Percentiles rank a stretch among this genome's conserved stretches.
Evolutionary conservation across 2,113 vertebrate species (phyloP).

Genomic region (Alectura lathami): DNA sequence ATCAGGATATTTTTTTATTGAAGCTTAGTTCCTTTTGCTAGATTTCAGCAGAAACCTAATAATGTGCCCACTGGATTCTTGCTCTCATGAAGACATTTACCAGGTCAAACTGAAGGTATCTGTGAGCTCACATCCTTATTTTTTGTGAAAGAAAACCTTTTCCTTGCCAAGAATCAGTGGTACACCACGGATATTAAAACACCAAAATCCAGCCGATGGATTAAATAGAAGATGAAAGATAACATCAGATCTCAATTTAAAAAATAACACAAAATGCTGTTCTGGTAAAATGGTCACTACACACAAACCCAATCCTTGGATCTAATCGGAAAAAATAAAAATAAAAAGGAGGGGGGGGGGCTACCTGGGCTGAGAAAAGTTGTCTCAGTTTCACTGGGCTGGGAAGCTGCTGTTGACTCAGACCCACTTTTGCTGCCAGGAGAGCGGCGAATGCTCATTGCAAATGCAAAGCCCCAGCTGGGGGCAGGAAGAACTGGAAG

Average conservation of each 20-base stretch:
- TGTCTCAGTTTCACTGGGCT: background rate
- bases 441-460: conserved; percentile 71
- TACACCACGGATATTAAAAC: background rate
- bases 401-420: conserved; percentile 8
- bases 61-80: background rate
- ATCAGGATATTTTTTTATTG: background rate
- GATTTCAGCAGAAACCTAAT: background rate
- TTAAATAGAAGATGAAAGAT: background rate
- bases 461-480: conserved; percentile 83
- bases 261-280: background rate
- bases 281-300: background rate
- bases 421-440: conserved; percentile 59
- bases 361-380: conserved; percentile 44
- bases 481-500: conserved; percentile 56
- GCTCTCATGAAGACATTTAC: background rate
- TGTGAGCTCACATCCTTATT: background rate
- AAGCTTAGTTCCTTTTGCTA: background rate
- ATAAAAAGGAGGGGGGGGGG: background rate
- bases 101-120: background rate
- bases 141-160: background rate
- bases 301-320: background rate
- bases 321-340: background rate
- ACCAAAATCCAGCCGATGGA: background rate
- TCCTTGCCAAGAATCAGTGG: background rate
- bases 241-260: background rate